Evolutionary conservation across 2,888 invertebrate species (phyloP).

Genomic region (Hypomecis punctinalis): DNA sequence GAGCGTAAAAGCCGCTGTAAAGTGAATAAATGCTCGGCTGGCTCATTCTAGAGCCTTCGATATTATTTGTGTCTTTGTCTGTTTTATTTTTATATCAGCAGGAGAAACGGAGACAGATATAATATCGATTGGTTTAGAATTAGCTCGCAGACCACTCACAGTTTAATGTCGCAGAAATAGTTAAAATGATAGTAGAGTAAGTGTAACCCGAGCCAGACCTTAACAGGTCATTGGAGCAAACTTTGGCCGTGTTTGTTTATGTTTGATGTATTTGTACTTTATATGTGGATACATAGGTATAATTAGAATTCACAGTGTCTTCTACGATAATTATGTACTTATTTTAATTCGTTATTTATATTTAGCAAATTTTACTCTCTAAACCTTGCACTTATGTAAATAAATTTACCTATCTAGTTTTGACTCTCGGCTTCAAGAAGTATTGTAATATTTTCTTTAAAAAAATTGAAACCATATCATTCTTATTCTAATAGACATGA

Average conservation of each 20-base stretch:
- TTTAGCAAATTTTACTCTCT: too few species aligned
- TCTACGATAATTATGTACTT: too few species aligned
- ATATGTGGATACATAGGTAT: too few species aligned
- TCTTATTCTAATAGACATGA: too few species aligned
- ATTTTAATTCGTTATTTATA: too few species aligned
- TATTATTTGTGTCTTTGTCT: neutral
- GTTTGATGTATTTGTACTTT: neutral
- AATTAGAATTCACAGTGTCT: neutral
- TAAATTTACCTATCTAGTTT: too few species aligned
- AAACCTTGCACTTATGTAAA: too few species aligned
- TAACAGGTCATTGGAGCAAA: neutral
- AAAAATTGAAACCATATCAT: too few species aligned
- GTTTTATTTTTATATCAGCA: neutral
- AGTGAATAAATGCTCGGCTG: conserved; percentile 1
- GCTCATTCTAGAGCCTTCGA: neutral
- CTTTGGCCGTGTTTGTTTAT: neutral
- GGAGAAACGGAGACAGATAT: neutral
- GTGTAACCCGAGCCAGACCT: neutral
- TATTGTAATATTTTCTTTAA: too few species aligned
- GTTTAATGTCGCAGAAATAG: conserved; percentile 7
- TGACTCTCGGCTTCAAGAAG: too few species aligned
- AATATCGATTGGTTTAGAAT: neutral
- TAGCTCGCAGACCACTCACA: neutral
- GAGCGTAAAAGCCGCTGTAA: conserved; percentile 3
- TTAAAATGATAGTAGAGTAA: conserved; percentile 3